Percentiles rank a stretch among this genome's conserved stretches.
phyloP scores from a whole-genome alignment of 2,888 invertebrate species.

The Incurvaria masculella region DNA sequence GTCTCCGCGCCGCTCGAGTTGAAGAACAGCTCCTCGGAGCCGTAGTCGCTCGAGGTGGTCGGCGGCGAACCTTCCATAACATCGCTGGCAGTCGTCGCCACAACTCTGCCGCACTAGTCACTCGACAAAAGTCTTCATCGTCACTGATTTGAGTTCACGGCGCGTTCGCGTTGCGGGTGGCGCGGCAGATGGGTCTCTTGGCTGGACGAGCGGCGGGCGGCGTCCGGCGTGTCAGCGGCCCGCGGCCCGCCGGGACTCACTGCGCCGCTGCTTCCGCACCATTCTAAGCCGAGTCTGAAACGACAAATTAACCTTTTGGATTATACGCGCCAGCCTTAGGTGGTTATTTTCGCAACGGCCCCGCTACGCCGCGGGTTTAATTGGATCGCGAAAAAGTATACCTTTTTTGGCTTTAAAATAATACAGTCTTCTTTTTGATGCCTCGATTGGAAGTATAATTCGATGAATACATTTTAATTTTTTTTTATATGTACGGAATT shows the following conservation, averaged over 20 bases:
- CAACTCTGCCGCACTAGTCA: constrained; percentile 21
- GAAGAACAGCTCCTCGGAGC: constrained; percentile 19
- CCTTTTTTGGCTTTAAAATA: too few relatives aligned
- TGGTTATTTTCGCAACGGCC: too few relatives aligned
- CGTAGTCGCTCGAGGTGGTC: not conserved
- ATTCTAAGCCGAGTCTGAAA: not conserved
- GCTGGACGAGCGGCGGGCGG: not conserved
- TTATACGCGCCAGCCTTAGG: too few relatives aligned
- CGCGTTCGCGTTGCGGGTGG: not conserved
- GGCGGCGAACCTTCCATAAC: constrained; percentile 43
- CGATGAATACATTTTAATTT: too few relatives aligned
- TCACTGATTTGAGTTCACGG: not conserved
- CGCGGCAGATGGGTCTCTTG: too few relatives aligned
- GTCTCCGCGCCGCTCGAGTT: constrained; percentile 38
- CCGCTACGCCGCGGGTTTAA: too few relatives aligned
- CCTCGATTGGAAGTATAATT: too few relatives aligned
- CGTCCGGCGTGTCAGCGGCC: not conserved
- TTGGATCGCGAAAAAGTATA: too few relatives aligned
- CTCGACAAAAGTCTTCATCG: not conserved
- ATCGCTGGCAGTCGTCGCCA: constrained; percentile 50
- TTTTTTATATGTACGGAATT: too few relatives aligned
- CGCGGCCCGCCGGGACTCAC: not conserved
- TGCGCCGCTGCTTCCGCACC: not conserved
- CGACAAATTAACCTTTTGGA: not conserved
- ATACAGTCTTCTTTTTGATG: too few relatives aligned